Evolutionary conservation across 1,140 invertebrate genomes (phyloP).

Genomic region (Kradibia gibbosae): DNA sequence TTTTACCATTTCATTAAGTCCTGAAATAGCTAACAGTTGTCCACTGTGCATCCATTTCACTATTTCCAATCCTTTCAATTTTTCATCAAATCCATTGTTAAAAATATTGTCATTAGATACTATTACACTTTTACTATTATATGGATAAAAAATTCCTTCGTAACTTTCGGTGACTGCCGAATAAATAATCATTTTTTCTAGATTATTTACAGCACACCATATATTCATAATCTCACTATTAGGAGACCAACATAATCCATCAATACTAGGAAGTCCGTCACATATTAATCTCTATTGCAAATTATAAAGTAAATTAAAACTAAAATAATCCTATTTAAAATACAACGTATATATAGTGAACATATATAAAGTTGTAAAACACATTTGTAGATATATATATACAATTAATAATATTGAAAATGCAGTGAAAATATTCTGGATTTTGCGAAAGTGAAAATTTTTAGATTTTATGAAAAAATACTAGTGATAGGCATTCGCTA

Average conservation of each 20-base stretch:
- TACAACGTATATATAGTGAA: too few relatives aligned
- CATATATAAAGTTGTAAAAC: too few relatives aligned
- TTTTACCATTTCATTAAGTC: slow-evolving; percentile 67
- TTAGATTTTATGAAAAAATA: too few relatives aligned
- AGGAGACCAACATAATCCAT: slow-evolving; percentile 68
- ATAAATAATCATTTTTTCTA: slow-evolving; percentile 66
- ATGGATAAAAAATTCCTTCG: slow-evolving; percentile 61
- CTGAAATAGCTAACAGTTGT: slow-evolving; percentile 67
- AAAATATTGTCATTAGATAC: slow-evolving; percentile 6
- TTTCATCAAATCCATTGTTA: slow-evolving; percentile 23
- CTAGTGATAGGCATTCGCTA: too few relatives aligned
- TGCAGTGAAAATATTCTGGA: too few relatives aligned
- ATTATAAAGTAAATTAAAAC: too few relatives aligned
- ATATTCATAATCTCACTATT: slow-evolving; percentile 67
- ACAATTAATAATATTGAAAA: neutral
- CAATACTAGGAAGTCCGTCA: slow-evolving; percentile 62
- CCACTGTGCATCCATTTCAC: slow-evolving; percentile 67
- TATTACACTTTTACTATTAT: slow-evolving; percentile 52
- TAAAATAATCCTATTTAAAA: too few relatives aligned
- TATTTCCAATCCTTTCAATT: slow-evolving; percentile 65
- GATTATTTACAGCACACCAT: slow-evolving; percentile 65
- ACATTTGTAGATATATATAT: neutral
- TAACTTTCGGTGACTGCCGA: slow-evolving; percentile 63
- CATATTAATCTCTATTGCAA: slow-evolving; percentile 68
- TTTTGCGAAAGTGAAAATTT: too few relatives aligned